Conservation (phyloP, 2,888 invertebrate species). For the Thymelicus acteon region DNA sequence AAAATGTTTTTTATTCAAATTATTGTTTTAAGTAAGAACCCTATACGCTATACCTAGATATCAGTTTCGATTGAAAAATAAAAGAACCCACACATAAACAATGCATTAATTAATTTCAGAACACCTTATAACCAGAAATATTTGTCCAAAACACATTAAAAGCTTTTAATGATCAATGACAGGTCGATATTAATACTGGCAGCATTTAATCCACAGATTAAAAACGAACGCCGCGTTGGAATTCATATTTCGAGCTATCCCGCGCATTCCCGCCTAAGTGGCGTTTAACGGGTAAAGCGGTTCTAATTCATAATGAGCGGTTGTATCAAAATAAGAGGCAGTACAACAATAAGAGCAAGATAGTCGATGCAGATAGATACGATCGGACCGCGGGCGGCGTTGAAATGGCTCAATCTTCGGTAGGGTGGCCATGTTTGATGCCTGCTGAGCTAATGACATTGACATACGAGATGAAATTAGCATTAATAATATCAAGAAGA, state of each 20-base stretch:
- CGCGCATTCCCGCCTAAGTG: constrained; percentile 46
- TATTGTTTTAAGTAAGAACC: too few species aligned
- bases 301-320: constrained; percentile 76
- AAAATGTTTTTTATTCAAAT: too few species aligned
- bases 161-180: constrained; percentile 26
- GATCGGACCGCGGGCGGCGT: constrained; percentile 64
- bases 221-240: constrained; percentile 33
- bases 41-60: too few species aligned
- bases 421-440: constrained; percentile 46
- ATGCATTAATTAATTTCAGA: too few species aligned
- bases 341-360: constrained; percentile 55
- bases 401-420: constrained; percentile 74
- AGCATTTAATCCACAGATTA: constrained; percentile 37
- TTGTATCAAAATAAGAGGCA: constrained; percentile 63
- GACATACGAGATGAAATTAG: too few species aligned
- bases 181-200: constrained; percentile 36
- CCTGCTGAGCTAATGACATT: too few species aligned
- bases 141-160: constrained; percentile 2
- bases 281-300: constrained; percentile 58
- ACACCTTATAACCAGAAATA: too few species aligned
- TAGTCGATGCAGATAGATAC: constrained; percentile 65
- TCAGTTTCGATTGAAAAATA: too few species aligned
- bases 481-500: too few species aligned
- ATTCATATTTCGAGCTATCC: constrained; percentile 46
- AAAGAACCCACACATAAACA: too few species aligned